Base-by-base conservation (phyloP, 2,888 invertebrate species). In the Brassicogethes aeneus region DNA sequence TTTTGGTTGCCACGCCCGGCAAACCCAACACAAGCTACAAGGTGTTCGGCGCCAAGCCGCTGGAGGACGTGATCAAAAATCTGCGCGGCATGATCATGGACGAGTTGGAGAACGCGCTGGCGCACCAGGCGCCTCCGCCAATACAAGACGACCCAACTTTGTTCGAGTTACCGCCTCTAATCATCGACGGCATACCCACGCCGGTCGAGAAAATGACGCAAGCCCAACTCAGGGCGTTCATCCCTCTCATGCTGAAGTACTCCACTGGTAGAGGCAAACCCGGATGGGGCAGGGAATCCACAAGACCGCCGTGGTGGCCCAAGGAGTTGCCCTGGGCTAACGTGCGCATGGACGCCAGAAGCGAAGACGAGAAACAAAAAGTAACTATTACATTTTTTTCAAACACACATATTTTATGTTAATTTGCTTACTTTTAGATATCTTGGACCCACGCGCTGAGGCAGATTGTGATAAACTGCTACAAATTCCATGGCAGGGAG, bases 191-290 rank as follows among this genome's bases (percentile, higher is more conserved):
- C 48, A 96, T 95, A 66, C 95, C 95, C 48, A 96, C 95, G 45
- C 94, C 95, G 12, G 94, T 96, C 1, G 95, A 96, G 72, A 96
- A 96, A 77, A 96, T 96, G 96, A 96, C 95, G 31, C 94, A 95
- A 74, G 95, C 95, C 40, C 95, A 96, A 70, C 73, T 96, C 45
- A 71, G 96, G 57, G 94, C 94, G 43, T 96, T 96, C 70, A 96
- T 96, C 59, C 95, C 95, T 48, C 78, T 96, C 56, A 96, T 96
- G 95, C 75, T 96, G 61, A 96, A 96, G 72, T 95, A 94, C 70
- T 94, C 94, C 3, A 96, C 95, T 53, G 93, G 89, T 60, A 76
- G 95, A 53, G 95, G 95, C 48, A 96, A 96, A 69, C 96, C 95
- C 34, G 95, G 95, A 31, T 96, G 96, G 96, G 96, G 96, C 2